Evolutionary conservation across 2,888 invertebrate genomes (phyloP).

Genomic region (Sicus ferrugineus): DNA sequence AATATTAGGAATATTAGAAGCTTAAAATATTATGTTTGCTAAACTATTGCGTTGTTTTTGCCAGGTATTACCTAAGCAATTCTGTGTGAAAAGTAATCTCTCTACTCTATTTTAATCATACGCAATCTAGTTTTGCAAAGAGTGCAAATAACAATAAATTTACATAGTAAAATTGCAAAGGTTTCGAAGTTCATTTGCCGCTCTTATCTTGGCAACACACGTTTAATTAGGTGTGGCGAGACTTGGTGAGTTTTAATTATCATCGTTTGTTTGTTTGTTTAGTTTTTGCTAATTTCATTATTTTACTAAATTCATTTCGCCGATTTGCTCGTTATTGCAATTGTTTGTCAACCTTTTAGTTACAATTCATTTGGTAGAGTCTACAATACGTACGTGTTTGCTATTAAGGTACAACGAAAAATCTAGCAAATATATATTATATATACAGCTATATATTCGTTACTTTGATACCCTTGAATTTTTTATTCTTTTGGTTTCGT

Average conservation of each 20-base stretch:
- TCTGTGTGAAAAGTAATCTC: no score
- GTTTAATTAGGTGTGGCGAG: neutral
- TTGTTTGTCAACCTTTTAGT: constrained; percentile 28
- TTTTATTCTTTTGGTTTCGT: no score
- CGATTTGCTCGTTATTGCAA: constrained; percentile 20
- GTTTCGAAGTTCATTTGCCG: constrained; percentile 23
- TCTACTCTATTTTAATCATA: constrained; percentile 28
- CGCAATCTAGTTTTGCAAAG: constrained; percentile 33
- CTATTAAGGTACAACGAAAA: neutral
- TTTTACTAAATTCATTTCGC: constrained; percentile 24
- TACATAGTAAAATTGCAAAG: constrained; percentile 17
- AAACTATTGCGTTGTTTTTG: no score
- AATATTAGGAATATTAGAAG: no score
- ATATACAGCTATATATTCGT: no score
- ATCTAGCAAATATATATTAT: no score
- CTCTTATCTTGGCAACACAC: neutral
- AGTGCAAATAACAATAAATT: constrained; percentile 36
- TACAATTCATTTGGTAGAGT: constrained; percentile 5
- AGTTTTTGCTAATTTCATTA: constrained; percentile 12
- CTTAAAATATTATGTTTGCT: no score
- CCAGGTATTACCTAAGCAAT: no score
- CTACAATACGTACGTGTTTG: neutral
- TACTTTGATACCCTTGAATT: no score
- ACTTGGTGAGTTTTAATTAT: neutral
- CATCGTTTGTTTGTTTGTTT: constrained; percentile 15